Evolutionary conservation across 2,797 vertebrate species (phyloP).

Genomic region (Propithecus deckenii): DNA sequence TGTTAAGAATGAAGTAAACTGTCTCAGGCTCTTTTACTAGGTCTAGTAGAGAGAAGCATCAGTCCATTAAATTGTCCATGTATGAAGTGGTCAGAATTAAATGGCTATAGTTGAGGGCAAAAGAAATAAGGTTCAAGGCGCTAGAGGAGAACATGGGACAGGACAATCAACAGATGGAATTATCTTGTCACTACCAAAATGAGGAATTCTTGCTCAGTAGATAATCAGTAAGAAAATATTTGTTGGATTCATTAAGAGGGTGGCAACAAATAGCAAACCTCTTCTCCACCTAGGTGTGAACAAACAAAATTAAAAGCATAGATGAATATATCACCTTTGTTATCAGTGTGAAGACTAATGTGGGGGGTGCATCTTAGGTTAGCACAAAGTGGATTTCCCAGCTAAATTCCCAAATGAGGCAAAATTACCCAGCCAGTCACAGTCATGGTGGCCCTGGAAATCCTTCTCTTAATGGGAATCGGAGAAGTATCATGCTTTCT

Average conservation of each 20-base stretch:
- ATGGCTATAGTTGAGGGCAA: neutral
- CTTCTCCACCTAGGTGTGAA: neutral
- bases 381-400: neutral
- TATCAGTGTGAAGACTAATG: neutral
- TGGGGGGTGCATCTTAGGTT: neutral
- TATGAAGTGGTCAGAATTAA: neutral
- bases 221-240: neutral
- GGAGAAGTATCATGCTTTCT: neutral
- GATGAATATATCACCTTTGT: neutral
- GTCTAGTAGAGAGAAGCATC: neutral
- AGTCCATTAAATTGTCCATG: neutral
- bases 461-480: neutral
- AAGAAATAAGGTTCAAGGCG: neutral
- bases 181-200: neutral
- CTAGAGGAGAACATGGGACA: neutral
- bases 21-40: neutral
- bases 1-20: neutral
- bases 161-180: neutral
- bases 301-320: neutral
- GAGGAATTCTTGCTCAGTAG: neutral
- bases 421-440: neutral
- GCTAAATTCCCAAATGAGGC: neutral
- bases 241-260: neutral
- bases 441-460: neutral
- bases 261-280: neutral